Evolutionary conservation across 1,140 invertebrate genomes (phyloP), one percentile per base, ranked within the genome.

Genomic region (Tigriopus japonicus): DNA sequence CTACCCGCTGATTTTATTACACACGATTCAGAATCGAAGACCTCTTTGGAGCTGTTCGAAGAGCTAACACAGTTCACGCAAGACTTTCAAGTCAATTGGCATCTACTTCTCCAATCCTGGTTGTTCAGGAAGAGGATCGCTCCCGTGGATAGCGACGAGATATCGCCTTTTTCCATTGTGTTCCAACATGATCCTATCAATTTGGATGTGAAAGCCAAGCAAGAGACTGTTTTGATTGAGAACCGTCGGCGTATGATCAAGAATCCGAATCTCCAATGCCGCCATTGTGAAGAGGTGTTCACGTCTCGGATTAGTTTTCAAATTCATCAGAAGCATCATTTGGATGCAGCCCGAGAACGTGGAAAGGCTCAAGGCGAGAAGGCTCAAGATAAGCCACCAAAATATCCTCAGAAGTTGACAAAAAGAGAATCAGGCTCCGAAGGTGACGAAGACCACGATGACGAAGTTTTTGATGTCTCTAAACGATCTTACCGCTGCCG

Each of bases 221-320:
- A 49, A 15, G 45, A 49, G 21, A 10, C n/a, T 12, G n/a, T 17
- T 3, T 17, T 49, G n/a, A 21, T 12, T 17, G 45, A 17, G n/a
- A 49, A 49, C n/a, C 45, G 45, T 15, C n/a, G 45, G 12, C 45
- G 21, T 6, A 49, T 17, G 45, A 49, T 49, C 10, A 49, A 49
- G 21, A 49, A 21, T 10, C 21, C 45, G 3, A 55, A 21, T 52
- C 65, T 65, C 41, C 60, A 71, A 69, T 71, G 69, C 64, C 66
- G 66, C 14, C 66, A 71, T 52, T 71, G 70, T 65, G 56, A 67
- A 43, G 66, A 70, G 42, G 62, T 66, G 6, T 71, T 71, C 56
- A 70, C 69, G 9, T 71, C 69, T 17, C 71, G 70, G 59, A 67
- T 71, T 45, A 69, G 68, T 14, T 69, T 69, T 58, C 64, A 68